A percentile compares a stretch with the other conserved stretches of the same genome.
These are phyloP conservation scores for Blera fallax DNA, from an alignment of 2,888 invertebrate species.

Conservation along the genomic window DNA sequence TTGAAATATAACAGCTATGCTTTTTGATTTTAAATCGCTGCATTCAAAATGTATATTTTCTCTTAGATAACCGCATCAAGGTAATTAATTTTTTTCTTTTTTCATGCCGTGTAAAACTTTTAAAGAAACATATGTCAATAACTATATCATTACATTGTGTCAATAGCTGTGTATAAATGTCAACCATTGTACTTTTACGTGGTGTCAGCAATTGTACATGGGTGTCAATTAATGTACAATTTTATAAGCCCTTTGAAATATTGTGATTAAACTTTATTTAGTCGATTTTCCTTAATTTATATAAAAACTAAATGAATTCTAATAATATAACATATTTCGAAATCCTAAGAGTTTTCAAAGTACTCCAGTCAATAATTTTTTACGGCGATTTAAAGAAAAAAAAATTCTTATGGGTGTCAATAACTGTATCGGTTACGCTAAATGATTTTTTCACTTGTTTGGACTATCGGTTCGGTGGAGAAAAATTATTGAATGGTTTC, in stretches of 20 bases:
- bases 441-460: no score
- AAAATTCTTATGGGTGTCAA: background rate
- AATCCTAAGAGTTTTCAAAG: background rate
- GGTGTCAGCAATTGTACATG: background rate
- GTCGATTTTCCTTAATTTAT: background rate
- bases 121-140: no score
- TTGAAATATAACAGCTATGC: no score
- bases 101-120: no score
- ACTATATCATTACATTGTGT: background rate
- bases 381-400: background rate
- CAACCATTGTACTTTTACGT: background rate
- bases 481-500: no score
- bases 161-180: background rate
- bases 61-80: no score
- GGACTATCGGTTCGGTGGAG: no score
- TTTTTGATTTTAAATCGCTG: no score
- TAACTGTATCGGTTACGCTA: background rate
- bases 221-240: no score
- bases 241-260: background rate
- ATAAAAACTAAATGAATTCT: background rate
- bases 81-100: no score
- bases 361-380: background rate
- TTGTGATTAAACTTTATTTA: background rate
- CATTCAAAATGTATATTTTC: no score
- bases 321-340: background rate